These are phyloP conservation scores for Hydrophis major DNA, from an alignment of 2,797 vertebrate genomes.

Conservation along the genomic window DNA sequence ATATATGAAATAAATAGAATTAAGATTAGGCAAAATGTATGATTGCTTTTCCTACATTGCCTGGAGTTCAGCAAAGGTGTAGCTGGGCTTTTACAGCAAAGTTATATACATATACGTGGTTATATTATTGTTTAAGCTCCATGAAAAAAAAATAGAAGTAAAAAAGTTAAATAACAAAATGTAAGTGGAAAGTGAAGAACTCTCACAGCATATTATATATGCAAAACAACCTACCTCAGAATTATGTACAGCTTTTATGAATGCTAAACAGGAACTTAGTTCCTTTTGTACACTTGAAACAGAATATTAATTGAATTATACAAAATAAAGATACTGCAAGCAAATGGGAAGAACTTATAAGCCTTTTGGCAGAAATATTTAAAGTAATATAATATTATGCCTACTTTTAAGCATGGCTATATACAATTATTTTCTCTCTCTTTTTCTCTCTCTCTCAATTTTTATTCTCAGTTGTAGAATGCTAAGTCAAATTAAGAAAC, in stretches of 20 bases:
- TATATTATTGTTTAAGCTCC: neutral
- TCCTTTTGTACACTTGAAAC: neutral
- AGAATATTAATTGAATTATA: neutral
- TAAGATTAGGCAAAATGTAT: neutral
- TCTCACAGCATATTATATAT: neutral
- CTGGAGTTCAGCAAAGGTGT: neutral
- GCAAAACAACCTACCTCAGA: neutral
- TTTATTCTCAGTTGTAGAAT: neutral
- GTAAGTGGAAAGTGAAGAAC: neutral
- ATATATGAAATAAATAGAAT: neutral
- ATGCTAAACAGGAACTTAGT: neutral
- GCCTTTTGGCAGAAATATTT: neutral
- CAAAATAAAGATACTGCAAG: neutral
- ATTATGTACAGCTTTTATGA: neutral
- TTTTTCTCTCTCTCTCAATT: neutral
- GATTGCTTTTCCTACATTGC: neutral
- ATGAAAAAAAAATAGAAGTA: neutral
- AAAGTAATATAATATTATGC: neutral
- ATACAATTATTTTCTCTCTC: neutral
- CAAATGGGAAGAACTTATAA: neutral
- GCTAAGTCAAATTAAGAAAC: neutral
- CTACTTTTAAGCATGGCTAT: neutral
- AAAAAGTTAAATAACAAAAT: neutral
- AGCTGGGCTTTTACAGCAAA: neutral
- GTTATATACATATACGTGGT: neutral